Evolutionary conservation across 2,113 vertebrate species (phyloP).

Genomic region (Hyaena hyaena): DNA sequence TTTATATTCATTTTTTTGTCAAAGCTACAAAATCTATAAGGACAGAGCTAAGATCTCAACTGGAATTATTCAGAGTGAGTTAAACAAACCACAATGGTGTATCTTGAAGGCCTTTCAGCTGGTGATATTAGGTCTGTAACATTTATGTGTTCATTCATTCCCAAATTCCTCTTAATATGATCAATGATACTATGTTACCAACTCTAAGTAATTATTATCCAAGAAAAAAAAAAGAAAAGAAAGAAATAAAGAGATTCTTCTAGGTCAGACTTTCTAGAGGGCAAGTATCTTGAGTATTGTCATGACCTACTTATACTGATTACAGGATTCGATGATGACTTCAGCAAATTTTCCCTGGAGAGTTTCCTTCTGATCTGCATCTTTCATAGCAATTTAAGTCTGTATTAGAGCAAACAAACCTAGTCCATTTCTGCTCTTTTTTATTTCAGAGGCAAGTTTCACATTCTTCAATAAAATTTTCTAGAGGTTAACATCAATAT

Average conservation of each 20-base stretch:
- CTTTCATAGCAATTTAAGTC: background rate
- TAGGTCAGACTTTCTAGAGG: slow-evolving; percentile 49
- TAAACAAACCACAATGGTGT: slow-evolving; percentile 36
- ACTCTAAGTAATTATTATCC: background rate
- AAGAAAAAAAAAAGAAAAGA: background rate
- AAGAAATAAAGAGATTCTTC: slow-evolving; percentile 2
- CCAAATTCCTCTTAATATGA: background rate
- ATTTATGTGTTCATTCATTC: background rate
- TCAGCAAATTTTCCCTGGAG: slow-evolving; percentile 13
- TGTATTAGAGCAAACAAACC: background rate
- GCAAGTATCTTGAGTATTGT: slow-evolving; percentile 40
- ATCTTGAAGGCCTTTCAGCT: background rate
- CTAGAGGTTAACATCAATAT: background rate
- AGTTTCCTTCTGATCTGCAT: background rate
- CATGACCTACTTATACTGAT: slow-evolving; percentile 56
- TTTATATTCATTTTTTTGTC: slow-evolving; percentile 25
- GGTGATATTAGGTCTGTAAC: background rate
- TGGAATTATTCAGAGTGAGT: background rate
- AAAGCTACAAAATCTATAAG: background rate
- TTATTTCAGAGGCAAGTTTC: background rate
- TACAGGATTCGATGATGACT: slow-evolving; percentile 50
- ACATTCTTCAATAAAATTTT: background rate
- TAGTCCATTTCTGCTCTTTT: background rate
- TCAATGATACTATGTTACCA: background rate
- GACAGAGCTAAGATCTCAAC: background rate